Base-by-base conservation (phyloP, 2,113 vertebrate species). In the Epinephelus moara region DNA sequence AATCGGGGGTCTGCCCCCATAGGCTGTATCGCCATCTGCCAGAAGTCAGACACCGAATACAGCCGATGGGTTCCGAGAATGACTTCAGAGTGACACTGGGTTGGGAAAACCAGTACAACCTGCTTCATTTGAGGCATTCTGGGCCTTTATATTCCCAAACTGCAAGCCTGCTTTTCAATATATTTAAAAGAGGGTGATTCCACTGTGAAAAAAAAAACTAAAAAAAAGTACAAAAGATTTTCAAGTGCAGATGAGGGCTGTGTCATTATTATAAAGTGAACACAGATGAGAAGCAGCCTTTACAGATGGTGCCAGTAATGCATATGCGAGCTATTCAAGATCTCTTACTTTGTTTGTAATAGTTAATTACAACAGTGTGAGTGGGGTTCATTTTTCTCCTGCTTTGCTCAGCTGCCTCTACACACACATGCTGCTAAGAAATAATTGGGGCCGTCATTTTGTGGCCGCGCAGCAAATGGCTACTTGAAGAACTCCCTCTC, bases 401-500 rank as follows among this genome's bases (percentile, higher is more conserved):
- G 12, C 70, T 70, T 76, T 81, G 78, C 82, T 55, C 56, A 82
- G 73, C 50, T 67, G 66, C 72, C 63, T 82, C 57, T n/a, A 25
- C 55, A 25, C 85, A 87, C 64, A 33, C 50, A 25, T 27, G n/a
- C 87, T 12, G 67, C 63, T 42, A 13, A 25, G 68, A 63, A 70
- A 47, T 88, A 84, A 86, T 71, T 64, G 70, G 33, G 68, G 56
- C 84, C 33, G 5, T 85, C 78, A 77, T 88, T 73, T 84, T 37
- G 70, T 60, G 60, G 71, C 7, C 6, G 6, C 0, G 7, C 67
- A 11, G 81, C 78, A 81, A 84, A 85, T 78, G 84, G 81, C 84
- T 81, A 62, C 72, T 87, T 72, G 73, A 86, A 85, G 50, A 78
- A 72, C 55, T 75, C 83, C 78, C 74, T 64, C 75, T 86, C 78